Evolutionary conservation across 2,113 vertebrate species (phyloP).

Genomic region (Passerina amoena): DNA sequence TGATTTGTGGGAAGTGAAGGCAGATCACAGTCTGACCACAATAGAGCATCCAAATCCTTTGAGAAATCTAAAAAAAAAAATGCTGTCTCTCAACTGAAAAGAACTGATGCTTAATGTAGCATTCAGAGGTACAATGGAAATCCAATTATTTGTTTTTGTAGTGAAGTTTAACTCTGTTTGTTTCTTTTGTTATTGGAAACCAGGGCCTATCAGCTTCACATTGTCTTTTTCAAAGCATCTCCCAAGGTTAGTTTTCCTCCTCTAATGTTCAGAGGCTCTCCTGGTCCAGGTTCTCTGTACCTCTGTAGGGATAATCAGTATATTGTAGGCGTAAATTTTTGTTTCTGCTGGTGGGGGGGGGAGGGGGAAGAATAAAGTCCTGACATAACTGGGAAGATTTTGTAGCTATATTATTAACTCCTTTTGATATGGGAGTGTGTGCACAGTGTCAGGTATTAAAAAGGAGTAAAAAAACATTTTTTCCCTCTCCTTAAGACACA

Average conservation of each 20-base stretch:
- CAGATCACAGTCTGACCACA: slow-evolving; percentile 42
- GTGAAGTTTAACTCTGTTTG: neutral
- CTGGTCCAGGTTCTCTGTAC: neutral
- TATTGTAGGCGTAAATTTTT: neutral
- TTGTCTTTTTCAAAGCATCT: neutral
- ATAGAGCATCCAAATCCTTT: slow-evolving; percentile 45
- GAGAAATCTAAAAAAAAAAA: slow-evolving; percentile 33
- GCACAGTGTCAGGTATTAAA: neutral
- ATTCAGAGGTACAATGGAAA: neutral
- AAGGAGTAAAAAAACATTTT: neutral
- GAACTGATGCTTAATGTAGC: neutral
- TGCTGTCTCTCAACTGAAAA: neutral
- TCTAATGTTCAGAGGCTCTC: neutral
- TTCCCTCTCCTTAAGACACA: neutral
- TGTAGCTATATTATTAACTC: neutral
- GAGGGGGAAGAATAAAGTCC: neutral
- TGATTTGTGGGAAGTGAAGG: slow-evolving; percentile 56
- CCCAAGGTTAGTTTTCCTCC: neutral
- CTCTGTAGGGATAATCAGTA: neutral
- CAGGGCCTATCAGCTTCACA: neutral
- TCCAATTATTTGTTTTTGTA: neutral
- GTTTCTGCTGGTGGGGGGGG: neutral
- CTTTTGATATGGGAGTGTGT: neutral
- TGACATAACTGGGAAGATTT: neutral
- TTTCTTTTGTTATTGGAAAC: neutral